phyloP scores from a whole-genome alignment of 2,797 vertebrate genomes.

The Sciurus vulgaris region DNA sequence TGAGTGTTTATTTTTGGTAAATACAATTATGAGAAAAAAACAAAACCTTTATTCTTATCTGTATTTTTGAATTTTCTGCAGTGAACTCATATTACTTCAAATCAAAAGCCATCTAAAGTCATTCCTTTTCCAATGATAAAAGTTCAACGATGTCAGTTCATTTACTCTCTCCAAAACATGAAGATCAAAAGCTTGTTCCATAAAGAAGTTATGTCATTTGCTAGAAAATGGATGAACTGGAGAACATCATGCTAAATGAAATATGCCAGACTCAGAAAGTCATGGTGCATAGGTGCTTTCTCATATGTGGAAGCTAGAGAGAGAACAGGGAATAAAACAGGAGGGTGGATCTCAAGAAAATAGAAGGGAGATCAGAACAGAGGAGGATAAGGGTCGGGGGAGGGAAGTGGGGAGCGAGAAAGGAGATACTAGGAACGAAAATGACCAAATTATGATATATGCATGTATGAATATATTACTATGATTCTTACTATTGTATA shows the following conservation, averaged over 20 bases:
- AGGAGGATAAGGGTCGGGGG: not conserved
- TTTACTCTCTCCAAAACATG: not conserved
- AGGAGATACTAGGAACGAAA: not conserved
- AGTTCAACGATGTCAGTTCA: not conserved
- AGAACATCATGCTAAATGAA: not conserved
- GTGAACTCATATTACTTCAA: not conserved
- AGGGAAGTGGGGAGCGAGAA: not conserved
- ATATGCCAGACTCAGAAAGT: not conserved
- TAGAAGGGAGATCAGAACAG: not conserved
- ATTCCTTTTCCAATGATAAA: not conserved
- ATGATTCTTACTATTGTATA: not conserved
- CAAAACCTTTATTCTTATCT: not conserved
- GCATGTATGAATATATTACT: not conserved
- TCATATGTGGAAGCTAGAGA: not conserved
- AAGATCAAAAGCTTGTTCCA: not conserved
- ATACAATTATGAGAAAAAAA: not conserved
- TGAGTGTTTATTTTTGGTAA: constrained; percentile 22
- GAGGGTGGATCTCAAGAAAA: not conserved
- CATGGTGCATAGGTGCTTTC: not conserved
- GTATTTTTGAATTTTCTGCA: not conserved
- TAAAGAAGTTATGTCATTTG: not conserved
- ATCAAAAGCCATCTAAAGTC: not conserved
- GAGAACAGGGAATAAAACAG: not conserved
- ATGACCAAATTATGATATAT: not conserved
- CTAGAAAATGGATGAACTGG: not conserved